Percentiles rank a stretch among this genome's conserved stretches.
These are phyloP conservation scores for Gastrophryne carolinensis DNA, from an alignment of 2,797 vertebrate genomes.

Conservation along the genomic window DNA sequence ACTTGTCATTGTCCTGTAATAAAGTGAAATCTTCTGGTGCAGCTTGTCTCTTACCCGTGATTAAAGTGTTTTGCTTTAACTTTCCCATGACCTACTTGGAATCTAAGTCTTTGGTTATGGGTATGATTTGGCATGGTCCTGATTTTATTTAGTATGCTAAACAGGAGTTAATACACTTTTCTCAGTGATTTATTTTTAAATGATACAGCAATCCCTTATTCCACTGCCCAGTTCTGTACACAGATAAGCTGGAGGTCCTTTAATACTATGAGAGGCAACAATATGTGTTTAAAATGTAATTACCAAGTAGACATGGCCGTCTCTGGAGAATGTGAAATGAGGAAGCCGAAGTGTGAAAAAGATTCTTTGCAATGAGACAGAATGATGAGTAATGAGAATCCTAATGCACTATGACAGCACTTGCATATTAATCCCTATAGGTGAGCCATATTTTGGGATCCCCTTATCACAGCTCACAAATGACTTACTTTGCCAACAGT, in stretches of 20 bases:
- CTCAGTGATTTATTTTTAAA: too few species aligned
- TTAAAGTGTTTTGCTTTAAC: too few species aligned
- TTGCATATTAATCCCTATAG: conserved; percentile 48
- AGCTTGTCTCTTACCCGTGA: too few species aligned
- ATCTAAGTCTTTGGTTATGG: too few species aligned
- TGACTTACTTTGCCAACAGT: conserved; percentile 55
- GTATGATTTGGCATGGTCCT: too few species aligned
- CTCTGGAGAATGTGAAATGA: conserved; percentile 38
- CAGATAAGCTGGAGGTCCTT: conserved; percentile 3
- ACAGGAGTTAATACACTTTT: too few species aligned
- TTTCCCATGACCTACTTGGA: too few species aligned
- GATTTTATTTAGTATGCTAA: too few species aligned
- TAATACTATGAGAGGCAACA: conserved; percentile 41
- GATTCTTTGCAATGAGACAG: conserved; percentile 36
- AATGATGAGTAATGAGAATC: conserved; percentile 52
- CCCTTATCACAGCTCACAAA: conserved; percentile 24
- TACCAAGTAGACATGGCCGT: conserved; percentile 34
- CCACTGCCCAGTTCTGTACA: conserved; percentile 9
- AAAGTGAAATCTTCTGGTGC: too few species aligned
- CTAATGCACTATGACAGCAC: conserved; percentile 46
- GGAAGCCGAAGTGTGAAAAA: conserved; percentile 40
- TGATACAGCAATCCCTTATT: too few species aligned
- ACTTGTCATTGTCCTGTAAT: too few species aligned
- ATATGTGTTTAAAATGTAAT: conserved; percentile 47
- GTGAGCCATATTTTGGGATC: conserved; percentile 35